Evolutionary conservation across 1,140 invertebrate genomes (phyloP).

Genomic region (Pentalonia nigronervosa): DNA sequence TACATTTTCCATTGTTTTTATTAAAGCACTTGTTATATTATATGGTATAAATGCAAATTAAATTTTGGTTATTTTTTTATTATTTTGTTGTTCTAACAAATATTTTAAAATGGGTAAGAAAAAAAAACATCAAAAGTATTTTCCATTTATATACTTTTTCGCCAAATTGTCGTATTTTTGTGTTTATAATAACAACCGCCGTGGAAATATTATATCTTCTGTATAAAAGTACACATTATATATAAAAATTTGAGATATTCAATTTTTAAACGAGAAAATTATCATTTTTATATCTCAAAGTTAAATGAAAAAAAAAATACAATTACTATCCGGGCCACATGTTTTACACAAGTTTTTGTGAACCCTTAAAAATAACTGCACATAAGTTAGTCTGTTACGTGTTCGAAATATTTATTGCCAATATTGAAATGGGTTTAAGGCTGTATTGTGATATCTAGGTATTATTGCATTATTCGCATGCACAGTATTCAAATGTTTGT

Average conservation of each 20-base stretch:
- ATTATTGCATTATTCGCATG: not conserved
- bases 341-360: not conserved
- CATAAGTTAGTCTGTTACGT: not conserved
- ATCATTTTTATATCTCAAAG: conserved; percentile 18
- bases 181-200: not conserved
- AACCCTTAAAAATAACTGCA: conserved; percentile 34
- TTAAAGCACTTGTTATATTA: not conserved
- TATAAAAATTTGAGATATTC: not conserved
- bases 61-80: not conserved
- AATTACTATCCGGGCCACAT: not conserved
- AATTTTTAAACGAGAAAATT: conserved; percentile 23
- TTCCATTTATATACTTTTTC: conserved; percentile 6
- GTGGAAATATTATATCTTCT: not conserved
- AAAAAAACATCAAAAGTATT: conserved; percentile 12
- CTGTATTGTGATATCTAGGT: not conserved
- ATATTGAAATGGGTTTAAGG: not conserved
- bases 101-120: not conserved
- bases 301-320: conserved; percentile 29
- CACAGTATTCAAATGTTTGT: not conserved
- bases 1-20: not conserved
- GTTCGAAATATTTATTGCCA: not conserved
- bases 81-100: not conserved
- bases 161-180: not conserved
- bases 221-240: conserved; percentile 4
- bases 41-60: not conserved